A percentile compares a stretch with the other conserved stretches of the same genome.
Conservation (phyloP, 1,140 invertebrate species). For the Drosophila gunungcola region DNA sequence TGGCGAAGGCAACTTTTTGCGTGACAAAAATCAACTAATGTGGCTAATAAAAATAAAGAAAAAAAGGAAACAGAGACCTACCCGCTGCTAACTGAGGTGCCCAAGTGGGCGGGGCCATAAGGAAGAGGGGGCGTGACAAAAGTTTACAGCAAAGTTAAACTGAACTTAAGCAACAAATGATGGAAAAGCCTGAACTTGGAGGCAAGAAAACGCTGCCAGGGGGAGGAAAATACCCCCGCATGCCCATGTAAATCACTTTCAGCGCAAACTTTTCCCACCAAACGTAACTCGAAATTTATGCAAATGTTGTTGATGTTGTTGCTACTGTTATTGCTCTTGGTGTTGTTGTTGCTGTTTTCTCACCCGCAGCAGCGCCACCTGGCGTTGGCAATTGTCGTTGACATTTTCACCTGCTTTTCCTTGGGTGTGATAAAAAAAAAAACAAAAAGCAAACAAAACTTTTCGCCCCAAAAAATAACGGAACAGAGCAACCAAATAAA, state of each 20-base stretch:
- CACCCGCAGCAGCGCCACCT: slow-evolving; percentile 50
- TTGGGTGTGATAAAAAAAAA: slow-evolving; percentile 26
- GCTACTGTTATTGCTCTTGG: slow-evolving; percentile 45
- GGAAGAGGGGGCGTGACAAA: slow-evolving; percentile 53
- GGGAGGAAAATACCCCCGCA: not conserved
- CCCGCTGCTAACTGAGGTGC: slow-evolving; percentile 38
- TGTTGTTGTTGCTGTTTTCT: slow-evolving; percentile 36
- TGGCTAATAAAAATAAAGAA: slow-evolving; percentile 73
- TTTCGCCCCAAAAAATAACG: slow-evolving; percentile 16
- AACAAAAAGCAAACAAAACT: slow-evolving; percentile 14
- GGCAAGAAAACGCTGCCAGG: slow-evolving; percentile 5
- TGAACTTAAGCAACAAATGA: slow-evolving; percentile 77
- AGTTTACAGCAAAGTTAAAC: slow-evolving; percentile 82
- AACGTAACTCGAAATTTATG: slow-evolving; percentile 74
- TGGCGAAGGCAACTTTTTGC: slow-evolving; percentile 65
- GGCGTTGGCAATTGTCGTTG: slow-evolving; percentile 79
- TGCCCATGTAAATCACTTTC: slow-evolving; percentile 78
- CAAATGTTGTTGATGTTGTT: slow-evolving; percentile 76
- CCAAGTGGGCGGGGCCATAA: slow-evolving; percentile 5
- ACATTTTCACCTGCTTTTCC: slow-evolving; percentile 71
- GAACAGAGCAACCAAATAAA: slow-evolving; percentile 6
- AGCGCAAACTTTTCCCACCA: slow-evolving; percentile 71
- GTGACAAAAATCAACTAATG: slow-evolving; percentile 83
- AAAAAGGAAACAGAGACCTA: slow-evolving; percentile 21
- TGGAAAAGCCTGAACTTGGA: slow-evolving; percentile 40